phyloP scores from a whole-genome alignment of 2,113 vertebrate species.

The Laterallus jamaicensis region DNA sequence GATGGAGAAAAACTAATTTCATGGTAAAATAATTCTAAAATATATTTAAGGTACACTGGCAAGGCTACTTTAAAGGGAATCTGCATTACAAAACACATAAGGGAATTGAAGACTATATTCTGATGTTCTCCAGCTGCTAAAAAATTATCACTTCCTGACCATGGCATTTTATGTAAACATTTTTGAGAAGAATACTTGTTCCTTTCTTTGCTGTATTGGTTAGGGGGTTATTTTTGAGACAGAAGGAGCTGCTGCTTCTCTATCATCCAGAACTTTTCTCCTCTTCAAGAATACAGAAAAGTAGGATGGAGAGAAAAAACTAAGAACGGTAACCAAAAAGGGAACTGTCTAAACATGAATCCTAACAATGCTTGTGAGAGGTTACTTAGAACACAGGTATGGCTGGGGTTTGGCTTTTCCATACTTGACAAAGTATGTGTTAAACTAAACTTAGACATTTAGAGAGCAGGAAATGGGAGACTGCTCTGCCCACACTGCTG shows the following conservation, averaged over 20 bases:
- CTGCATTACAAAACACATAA: constrained; percentile 77
- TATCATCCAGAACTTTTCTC: constrained; percentile 9
- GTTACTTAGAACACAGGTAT: background rate
- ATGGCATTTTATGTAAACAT: constrained; percentile 62
- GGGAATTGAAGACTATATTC: constrained; percentile 73
- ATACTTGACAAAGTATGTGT: background rate
- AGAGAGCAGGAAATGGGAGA: fast-evolving
- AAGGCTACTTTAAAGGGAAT: constrained; percentile 78
- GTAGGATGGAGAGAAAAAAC: background rate
- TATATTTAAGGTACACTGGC: constrained; percentile 79
- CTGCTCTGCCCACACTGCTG: background rate
- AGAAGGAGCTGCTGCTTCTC: constrained; percentile 31
- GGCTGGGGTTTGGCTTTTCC: background rate
- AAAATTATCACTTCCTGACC: constrained; percentile 58
- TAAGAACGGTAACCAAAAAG: constrained; percentile 5
- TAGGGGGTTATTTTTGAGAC: background rate
- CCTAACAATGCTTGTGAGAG: background rate
- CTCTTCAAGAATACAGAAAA: constrained; percentile 19
- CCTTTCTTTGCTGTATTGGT: background rate
- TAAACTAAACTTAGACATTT: background rate
- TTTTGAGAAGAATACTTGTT: constrained; percentile 47
- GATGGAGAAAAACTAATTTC: constrained; percentile 86
- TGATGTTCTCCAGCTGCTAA: constrained; percentile 68
- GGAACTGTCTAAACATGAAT: background rate
- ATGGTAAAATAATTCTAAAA: constrained; percentile 87